Evolutionary conservation across 1,140 invertebrate genomes (phyloP).

Genomic region (Drosophila pseudoananassae): DNA sequence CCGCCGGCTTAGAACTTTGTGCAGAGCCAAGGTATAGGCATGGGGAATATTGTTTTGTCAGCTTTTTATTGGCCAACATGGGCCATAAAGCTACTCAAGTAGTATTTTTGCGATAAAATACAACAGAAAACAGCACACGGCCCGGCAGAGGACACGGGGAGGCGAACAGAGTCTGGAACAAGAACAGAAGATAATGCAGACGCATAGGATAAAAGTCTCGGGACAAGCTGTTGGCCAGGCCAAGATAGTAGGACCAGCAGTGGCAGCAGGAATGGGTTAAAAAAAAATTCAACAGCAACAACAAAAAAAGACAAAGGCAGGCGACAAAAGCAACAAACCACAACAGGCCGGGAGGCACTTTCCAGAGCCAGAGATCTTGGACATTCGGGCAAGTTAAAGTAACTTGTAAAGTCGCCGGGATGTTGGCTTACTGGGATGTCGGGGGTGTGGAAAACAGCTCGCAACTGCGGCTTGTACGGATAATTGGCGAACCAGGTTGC

Average conservation of each 20-base stretch:
- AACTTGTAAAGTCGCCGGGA: slow-evolving; percentile 73
- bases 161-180: slow-evolving; percentile 20
- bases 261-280: slow-evolving; percentile 9
- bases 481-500: slow-evolving; percentile 70
- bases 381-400: slow-evolving; percentile 71
- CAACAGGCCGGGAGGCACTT: slow-evolving; percentile 55
- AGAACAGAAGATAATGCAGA: slow-evolving; percentile 51
- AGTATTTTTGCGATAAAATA: slow-evolving; percentile 83
- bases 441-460: slow-evolving; percentile 61
- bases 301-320: slow-evolving; percentile 27
- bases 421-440: slow-evolving; percentile 40
- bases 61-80: slow-evolving; percentile 82
- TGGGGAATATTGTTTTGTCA: slow-evolving; percentile 78
- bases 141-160: slow-evolving; percentile 15
- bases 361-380: slow-evolving; percentile 31
- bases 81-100: slow-evolving; percentile 82
- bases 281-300: slow-evolving; percentile 6
- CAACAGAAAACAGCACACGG: slow-evolving; percentile 58
- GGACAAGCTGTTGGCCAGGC: slow-evolving; percentile 59
- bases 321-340: slow-evolving; percentile 58
- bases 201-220: slow-evolving; percentile 75
- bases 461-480: slow-evolving; percentile 74
- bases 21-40: slow-evolving; percentile 21
- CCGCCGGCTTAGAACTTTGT: slow-evolving; percentile 7
- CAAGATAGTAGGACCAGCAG: slow-evolving; percentile 48